Conservation (phyloP, 2,113 vertebrate species). For the Pangasianodon hypophthalmus region DNA sequence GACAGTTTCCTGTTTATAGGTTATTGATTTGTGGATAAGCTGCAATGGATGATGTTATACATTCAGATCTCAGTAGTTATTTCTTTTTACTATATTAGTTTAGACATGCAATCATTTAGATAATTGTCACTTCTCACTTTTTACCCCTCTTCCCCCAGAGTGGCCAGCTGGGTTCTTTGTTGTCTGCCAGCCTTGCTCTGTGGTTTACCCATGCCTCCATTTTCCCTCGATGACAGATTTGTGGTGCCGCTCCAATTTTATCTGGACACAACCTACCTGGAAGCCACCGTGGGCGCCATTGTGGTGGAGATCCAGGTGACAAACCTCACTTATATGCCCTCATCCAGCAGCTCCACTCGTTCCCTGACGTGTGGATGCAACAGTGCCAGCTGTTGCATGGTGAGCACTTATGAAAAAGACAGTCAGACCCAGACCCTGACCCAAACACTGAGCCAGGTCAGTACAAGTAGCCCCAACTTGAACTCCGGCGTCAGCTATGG, state of each 20-base stretch:
- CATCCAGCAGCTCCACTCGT: slow-evolving; percentile 98
- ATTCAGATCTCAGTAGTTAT: not conserved
- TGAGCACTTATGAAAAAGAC: slow-evolving; percentile 96
- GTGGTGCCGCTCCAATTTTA: slow-evolving; percentile 94
- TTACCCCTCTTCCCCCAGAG: slow-evolving; percentile 72
- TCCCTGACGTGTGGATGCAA: slow-evolving; percentile 99
- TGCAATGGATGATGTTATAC: not conserved
- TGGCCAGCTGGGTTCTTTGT: slow-evolving; percentile 84
- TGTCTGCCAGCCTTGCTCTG: slow-evolving; percentile 83
- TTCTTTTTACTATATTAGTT: not conserved
- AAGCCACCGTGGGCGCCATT: slow-evolving; percentile 77
- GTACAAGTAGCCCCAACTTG: slow-evolving; percentile 78
- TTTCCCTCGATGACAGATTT: slow-evolving; percentile 99
- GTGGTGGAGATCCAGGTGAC: slow-evolving; percentile 90
- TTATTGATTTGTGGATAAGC: not conserved
- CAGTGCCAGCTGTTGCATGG: slow-evolving; percentile 98
- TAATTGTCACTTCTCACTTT: not conserved
- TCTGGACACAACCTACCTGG: slow-evolving; percentile 92
- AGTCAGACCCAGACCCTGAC: slow-evolving; percentile 71
- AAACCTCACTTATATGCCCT: slow-evolving; percentile 99
- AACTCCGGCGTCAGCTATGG: slow-evolving; percentile 72
- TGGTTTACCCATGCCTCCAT: slow-evolving; percentile 98
- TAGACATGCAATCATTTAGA: not conserved
- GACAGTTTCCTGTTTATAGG: not conserved
- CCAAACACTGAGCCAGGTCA: slow-evolving; percentile 84